phyloP scores from a whole-genome alignment of 23 tunicate genomes.

The Ascidia mentula region DNA sequence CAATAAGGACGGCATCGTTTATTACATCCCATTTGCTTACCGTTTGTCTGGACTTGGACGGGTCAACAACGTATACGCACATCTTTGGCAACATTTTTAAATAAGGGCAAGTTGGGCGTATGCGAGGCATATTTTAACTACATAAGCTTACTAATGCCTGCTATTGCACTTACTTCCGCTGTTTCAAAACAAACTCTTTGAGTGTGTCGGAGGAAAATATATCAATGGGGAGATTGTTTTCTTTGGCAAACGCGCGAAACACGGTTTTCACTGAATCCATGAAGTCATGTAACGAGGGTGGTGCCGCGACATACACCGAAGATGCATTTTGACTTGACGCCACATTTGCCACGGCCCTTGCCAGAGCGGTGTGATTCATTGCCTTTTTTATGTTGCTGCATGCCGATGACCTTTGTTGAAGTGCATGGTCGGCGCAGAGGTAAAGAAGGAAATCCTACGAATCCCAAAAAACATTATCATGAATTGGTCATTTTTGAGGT shows the following conservation, averaged over 20 bases:
- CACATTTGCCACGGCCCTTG: not conserved
- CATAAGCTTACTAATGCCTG: too few relatives aligned
- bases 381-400: not conserved
- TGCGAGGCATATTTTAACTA: too few relatives aligned
- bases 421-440: not conserved
- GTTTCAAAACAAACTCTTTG: not conserved
- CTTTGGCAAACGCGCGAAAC: not conserved
- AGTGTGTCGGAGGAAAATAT: not conserved
- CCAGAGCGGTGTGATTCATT: not conserved
- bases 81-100: too few relatives aligned
- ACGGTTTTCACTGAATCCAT: not conserved
- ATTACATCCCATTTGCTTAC: too few relatives aligned
- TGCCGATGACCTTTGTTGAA: not conserved
- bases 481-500: not conserved
- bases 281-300: not conserved
- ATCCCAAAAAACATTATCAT: not conserved
- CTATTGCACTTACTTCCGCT: not conserved
- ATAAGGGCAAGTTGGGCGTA: too few relatives aligned
- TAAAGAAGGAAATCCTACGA: not conserved
- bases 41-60: too few relatives aligned
- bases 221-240: not conserved
- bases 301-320: not conserved
- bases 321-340: not conserved
- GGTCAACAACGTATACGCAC: too few relatives aligned
- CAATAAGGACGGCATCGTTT: too few relatives aligned